Evolutionary conservation across 2,113 vertebrate genomes (phyloP), one percentile per base, ranked within the genome.

Genomic region (Gasterosteus nipponicus): DNA sequence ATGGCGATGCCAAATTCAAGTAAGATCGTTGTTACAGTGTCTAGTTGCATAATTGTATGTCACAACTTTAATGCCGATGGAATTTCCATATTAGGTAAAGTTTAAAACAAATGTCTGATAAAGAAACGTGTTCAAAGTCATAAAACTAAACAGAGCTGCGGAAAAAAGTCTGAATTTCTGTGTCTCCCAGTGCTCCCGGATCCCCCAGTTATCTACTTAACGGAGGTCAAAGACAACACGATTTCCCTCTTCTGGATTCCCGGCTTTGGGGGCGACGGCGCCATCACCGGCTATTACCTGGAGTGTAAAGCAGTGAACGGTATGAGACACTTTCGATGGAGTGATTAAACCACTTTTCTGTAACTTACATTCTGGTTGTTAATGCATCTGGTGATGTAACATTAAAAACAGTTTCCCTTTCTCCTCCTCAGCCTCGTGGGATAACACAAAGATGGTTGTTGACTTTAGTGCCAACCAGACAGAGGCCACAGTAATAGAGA

Each of bases 401-500:
- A 1, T 39, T 5, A 49, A 65, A 60, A 58, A 26, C 22, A 26
- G 22, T 0, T 11, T 15, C 7, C 56, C 2, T 64, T 47, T 56
- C 1, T 56, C 10, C 15, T 26, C 14, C 10, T 12, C 72, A 93
- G 92, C 82, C 39, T 89, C 87, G 0, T 93, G 92, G 92, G 90
- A 91, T 74, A 59, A 79, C 56, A 86, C 61, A 49, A 84, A 80
- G 46, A 83, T 39, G 4, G 56, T 86, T 19, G 77, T 91, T 12
- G 86, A 87, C 77, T 90, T 89, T 26, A 59, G 84, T 16, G 57
- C 89, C 1, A 69, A 78, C 49, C 69, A 84, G 83, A 90, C 75
- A 15, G 84, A 89, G n/a, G 81, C 85, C 66, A 92, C 89, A 4
- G 74, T 93, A 15, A 85, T 93, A 12, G 92, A 93, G 73, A 87